Evolutionary conservation across 2,888 invertebrate genomes (phyloP).

Genomic region (Lissocephala sabroskyi): DNA sequence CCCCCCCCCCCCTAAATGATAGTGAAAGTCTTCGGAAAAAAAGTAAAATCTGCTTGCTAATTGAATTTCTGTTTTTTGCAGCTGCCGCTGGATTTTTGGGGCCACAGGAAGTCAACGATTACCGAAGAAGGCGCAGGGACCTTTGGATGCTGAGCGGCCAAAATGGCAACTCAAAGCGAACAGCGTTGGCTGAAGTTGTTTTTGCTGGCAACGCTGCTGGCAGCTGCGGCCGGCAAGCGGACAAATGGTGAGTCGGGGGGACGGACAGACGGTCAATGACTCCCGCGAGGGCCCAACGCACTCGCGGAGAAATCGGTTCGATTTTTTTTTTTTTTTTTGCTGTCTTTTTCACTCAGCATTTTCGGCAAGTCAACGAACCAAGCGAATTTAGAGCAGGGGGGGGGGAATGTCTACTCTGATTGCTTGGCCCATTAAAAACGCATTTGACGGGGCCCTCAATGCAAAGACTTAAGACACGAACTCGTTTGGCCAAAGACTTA

Average conservation of each 20-base stretch:
- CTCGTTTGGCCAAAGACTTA: constrained; percentile 43
- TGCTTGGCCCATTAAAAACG: constrained; percentile 13
- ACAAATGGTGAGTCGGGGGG: constrained; percentile 45
- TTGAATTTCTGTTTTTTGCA: constrained; percentile 46
- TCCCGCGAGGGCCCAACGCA: constrained; percentile 7
- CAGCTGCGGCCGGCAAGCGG: constrained; percentile 45
- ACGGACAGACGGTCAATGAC: constrained; percentile 33
- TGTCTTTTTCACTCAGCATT: constrained; percentile 1
- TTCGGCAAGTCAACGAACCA: constrained; percentile 45
- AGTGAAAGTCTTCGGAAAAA: too few species aligned
- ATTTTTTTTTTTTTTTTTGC: constrained; percentile 1
- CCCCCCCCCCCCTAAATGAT: too few species aligned
- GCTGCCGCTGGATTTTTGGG: too few species aligned
- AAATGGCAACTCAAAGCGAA: constrained; percentile 68
- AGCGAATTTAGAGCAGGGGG: constrained; percentile 34
- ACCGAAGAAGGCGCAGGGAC: constrained; percentile 34
- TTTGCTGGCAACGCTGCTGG: constrained; percentile 32
- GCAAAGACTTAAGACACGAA: constrained; percentile 17
- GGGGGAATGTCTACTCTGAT: background rate
- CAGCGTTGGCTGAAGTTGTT: constrained; percentile 62
- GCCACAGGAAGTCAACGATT: too few species aligned
- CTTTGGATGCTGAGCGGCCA: constrained; percentile 38
- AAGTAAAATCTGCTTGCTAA: too few species aligned
- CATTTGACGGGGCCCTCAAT: background rate
- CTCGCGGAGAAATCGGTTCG: background rate